Evolutionary conservation across 2,888 invertebrate species (phyloP), one percentile per base, ranked within the genome.

Genomic region (Mayetiola destructor): DNA sequence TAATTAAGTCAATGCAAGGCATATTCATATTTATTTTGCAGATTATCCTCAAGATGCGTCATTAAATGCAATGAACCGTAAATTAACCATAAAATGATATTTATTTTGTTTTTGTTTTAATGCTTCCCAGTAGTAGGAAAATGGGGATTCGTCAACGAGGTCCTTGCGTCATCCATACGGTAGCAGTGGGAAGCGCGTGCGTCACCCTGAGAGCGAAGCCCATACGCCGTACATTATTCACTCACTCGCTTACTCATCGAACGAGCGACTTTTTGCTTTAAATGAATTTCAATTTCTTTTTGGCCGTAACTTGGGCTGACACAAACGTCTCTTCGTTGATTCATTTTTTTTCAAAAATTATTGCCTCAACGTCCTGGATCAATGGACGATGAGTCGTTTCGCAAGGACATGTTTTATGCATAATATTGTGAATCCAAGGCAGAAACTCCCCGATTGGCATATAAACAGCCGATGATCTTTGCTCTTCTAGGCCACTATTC

Each of bases 311-410:
- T 40, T 40, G 39, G 39, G 39, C 39, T 40, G 39, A 40, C 39
- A 40, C 39, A 40, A 40, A 40, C 39, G 39, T 40, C 39, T 40
- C 39, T 40, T 40, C 39, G 39, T 40, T 40, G 39, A 40, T 40
- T 40, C 39, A 40, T 40, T 40, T 40, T 40, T 40, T 40, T 40
- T 40, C 39, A 40, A 40, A 40, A 40, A 40, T 40, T 40, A 40
- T 40, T 40, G 39, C 39, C 39, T 40, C 39, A 40, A 40, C 39
- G 39, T 40, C 39, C 39, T 18, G 39, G 39, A 40, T 40, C 39
- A 40, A 40, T 40, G 39, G 39, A 40, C 39, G 39, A 40, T 40
- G 20, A 40, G 39, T 40, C 39, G 39, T 40, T 40, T 40, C 39
- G 39, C 39, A 40, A 40, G 20, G 39, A 40, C 39, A 40, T 40